Base-by-base conservation (phyloP, 1,140 invertebrate genomes). In the Drosophila truncata region DNA sequence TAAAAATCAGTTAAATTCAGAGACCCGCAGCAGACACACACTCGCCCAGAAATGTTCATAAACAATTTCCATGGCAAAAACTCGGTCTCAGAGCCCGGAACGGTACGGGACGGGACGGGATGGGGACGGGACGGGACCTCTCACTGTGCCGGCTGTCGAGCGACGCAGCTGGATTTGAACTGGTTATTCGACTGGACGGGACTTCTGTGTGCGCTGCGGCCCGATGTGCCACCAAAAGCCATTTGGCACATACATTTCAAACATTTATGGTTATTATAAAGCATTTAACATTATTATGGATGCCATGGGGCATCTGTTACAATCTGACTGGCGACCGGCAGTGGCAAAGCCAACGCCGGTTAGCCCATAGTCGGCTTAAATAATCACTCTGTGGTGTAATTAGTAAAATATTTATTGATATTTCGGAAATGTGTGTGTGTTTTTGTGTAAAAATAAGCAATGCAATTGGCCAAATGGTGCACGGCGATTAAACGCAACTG, bases 181-280 rank as follows among this genome's bases (percentile, higher is more conserved):
- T 76, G 61, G 71, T 76, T 75, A 54, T 50, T 11, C 44, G 46
- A 23, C 65, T 27, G 41, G 27, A 46, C 27, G 39, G 46, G 42
- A 50, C 65, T 54, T 78, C 52, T 59, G 50, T 76, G 69, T 64
- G 52, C 37, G 52, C 41, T 50, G 50, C 44, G 73, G 71, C 58
- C 66, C 62, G 63, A 77, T 67, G 74, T 60, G 69, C 61, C 49
- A 71, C 55, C 77, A 74, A 71, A 72, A 82, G 71, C 77, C 75
- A 88, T 87, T 88, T 82, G 83, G 77, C 84, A 87, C 85, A 87
- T 90, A 77, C 72, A 87, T 87, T 87, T 88, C 85, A 80, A 90
- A 90, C 83, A 87, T 90, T 90, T 90, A 87, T 87, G 83, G 84
- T 90, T 87, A 90, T 87, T 87, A 90, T 90, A 87, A 87, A 87